phyloP scores from a whole-genome alignment of 2,888 invertebrate species.

The Lottia scabra region DNA sequence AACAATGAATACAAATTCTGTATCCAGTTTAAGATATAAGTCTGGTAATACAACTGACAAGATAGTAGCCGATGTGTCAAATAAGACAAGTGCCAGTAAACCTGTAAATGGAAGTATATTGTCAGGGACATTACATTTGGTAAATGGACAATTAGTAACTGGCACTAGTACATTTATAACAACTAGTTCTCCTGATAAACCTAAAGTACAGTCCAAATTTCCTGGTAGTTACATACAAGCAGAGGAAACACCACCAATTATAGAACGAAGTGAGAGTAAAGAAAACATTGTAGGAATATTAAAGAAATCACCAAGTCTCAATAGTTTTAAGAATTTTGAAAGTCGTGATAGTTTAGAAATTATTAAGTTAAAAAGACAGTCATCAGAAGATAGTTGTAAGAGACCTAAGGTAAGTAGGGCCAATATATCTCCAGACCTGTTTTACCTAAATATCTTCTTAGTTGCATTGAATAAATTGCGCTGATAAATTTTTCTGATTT shows the following conservation, averaged over 20 bases:
- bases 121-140: background rate
- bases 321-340: conserved; percentile 32
- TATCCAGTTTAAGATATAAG: too few relatives aligned
- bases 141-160: background rate
- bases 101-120: background rate
- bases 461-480: too few relatives aligned
- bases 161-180: background rate
- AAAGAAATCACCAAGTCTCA: conserved; percentile 44
- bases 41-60: background rate
- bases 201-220: background rate
- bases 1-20: too few relatives aligned
- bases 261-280: conserved; percentile 36
- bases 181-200: background rate
- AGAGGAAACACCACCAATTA: conserved; percentile 22
- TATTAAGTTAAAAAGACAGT: conserved; percentile 35
- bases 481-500: too few relatives aligned
- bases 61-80: background rate
- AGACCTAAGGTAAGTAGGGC: background rate
- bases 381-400: background rate
- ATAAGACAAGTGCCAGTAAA: background rate
- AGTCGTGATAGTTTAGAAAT: conserved; percentile 55
- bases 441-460: too few relatives aligned
- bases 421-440: too few relatives aligned
- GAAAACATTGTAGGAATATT: conserved; percentile 30
- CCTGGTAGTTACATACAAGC: background rate